Percentiles rank a stretch among this genome's conserved stretches.
Conservation (phyloP, 64 coral and sea anemone genomes). For the Montipora capricornis region DNA sequence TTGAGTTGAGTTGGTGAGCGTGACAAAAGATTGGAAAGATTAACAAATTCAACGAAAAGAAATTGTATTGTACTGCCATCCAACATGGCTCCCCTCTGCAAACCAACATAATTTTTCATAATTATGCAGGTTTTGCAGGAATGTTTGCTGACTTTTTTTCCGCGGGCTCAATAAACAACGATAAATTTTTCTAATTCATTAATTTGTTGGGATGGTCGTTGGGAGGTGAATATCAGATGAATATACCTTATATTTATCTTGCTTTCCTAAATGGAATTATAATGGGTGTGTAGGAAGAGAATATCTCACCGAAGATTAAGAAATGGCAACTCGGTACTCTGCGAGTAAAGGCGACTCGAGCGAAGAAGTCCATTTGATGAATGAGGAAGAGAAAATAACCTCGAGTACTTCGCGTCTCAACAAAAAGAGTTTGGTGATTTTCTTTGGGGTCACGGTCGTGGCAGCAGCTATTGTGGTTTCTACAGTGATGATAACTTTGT, state of each 20-base stretch:
- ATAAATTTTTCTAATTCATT: neutral
- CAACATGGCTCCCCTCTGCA: too few species aligned
- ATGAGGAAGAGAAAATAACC: neutral
- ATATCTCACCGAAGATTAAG: neutral
- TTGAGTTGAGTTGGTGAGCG: too few species aligned
- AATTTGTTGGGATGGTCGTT: too few species aligned
- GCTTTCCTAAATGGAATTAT: neutral
- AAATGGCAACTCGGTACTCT: constrained; percentile 20
- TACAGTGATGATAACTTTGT: constrained; percentile 63
- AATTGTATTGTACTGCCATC: too few species aligned
- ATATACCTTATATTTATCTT: too few species aligned
- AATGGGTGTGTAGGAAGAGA: neutral
- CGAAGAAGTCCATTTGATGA: constrained; percentile 7
- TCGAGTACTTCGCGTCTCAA: constrained; percentile 16
- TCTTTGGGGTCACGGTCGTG: constrained; percentile 67
- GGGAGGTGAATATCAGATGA: too few species aligned
- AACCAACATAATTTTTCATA: neutral
- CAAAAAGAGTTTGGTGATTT: constrained; percentile 55
- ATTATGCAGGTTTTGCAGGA: neutral
- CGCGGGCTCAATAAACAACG: neutral
- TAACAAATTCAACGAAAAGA: too few species aligned
- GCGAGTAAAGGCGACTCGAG: neutral
- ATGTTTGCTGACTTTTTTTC: neutral
- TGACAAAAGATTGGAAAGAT: too few species aligned
- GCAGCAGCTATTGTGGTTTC: constrained; percentile 52